Conservation (phyloP, 2,888 invertebrate species). For the Cryptus armator region DNA sequence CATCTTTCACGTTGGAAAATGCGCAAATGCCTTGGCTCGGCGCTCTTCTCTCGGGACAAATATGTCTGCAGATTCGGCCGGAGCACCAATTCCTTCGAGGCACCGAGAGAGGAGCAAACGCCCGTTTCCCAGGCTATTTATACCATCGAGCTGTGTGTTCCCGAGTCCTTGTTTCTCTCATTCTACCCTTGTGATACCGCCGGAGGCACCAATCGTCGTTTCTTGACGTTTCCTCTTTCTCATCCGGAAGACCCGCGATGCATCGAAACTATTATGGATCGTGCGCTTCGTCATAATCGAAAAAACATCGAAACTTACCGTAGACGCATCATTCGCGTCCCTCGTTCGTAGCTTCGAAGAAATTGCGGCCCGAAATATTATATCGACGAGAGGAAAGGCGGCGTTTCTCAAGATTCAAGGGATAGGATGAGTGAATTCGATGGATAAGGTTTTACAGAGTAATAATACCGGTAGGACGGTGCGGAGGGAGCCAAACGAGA, state of each 20-base stretch:
- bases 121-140: conserved; percentile 54
- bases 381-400: not conserved
- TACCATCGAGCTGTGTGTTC: conserved; percentile 32
- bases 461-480: not conserved
- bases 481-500: conserved; percentile 24
- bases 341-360: not conserved
- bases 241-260: not conserved
- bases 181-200: not conserved
- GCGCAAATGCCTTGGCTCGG: conserved; percentile 33
- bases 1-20: conserved; percentile 65
- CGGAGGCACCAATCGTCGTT: too few relatives aligned
- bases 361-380: not conserved
- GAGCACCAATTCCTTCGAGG: conserved; percentile 64
- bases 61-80: conserved; percentile 68
- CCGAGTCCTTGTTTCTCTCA: conserved; percentile 4
- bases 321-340: too few relatives aligned
- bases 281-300: too few relatives aligned
- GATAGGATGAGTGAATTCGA: conserved; percentile 8
- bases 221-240: not conserved
- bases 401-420: not conserved
- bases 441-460: conserved; percentile 33
- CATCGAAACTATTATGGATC: not conserved
- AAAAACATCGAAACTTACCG: too few relatives aligned
- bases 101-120: conserved; percentile 42
- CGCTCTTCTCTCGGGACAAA: conserved; percentile 63